Percentiles rank a stretch among this genome's conserved stretches.
Evolutionary conservation across 2,113 vertebrate species (phyloP).

Genomic region (Corythornis vintsioides): DNA sequence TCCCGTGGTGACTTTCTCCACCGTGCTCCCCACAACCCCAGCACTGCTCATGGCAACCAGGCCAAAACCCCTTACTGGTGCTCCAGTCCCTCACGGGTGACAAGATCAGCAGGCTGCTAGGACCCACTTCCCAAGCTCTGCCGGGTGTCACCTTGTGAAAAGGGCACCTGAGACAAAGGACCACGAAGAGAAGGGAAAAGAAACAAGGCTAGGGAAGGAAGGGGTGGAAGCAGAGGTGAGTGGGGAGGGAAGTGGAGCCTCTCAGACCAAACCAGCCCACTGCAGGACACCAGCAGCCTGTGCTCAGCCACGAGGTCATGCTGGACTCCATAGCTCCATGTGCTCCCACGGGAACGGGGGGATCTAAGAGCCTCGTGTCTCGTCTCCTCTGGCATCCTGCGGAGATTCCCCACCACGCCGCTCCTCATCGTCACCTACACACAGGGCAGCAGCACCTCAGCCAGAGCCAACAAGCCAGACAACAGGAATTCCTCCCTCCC

Average conservation of each 20-base stretch:
- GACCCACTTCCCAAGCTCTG: neutral
- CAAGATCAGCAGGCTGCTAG: rapidly evolving
- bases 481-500: neutral
- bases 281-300: neutral
- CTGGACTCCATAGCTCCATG: neutral
- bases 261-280: neutral
- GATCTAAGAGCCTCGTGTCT: neutral
- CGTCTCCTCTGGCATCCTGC: neutral
- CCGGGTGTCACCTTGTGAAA: neutral
- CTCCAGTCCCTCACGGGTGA: rapidly evolving
- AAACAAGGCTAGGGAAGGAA: neutral
- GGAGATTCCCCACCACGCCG: neutral
- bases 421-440: slow-evolving; percentile 36
- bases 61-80: rapidly evolving
- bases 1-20: rapidly evolving
- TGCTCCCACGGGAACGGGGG: neutral
- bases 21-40: rapidly evolving
- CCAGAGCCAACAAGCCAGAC: neutral
- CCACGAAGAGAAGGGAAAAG: neutral
- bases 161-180: neutral
- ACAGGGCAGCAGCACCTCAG: neutral
- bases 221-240: neutral
- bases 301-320: neutral
- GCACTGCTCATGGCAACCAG: neutral
- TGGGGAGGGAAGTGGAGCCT: neutral